Percentiles rank a stretch among this genome's conserved stretches.
Conservation (phyloP, 2,797 vertebrate genomes). For the Cirrhinus molitorella region DNA sequence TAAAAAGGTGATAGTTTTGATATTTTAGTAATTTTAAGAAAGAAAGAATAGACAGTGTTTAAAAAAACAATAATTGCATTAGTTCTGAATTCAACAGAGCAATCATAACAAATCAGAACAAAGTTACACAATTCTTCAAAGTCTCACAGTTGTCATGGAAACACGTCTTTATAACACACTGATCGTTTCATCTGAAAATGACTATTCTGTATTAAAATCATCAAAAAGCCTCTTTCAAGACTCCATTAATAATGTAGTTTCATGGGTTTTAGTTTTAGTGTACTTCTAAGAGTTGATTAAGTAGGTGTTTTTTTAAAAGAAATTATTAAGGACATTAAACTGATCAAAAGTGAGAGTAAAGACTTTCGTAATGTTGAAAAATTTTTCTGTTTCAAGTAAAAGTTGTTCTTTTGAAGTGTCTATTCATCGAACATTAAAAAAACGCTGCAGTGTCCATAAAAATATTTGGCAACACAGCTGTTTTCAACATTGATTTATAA, state of each 20-base stretch:
- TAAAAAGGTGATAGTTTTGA: no score
- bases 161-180: constrained; percentile 61
- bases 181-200: constrained; percentile 17
- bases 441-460: background rate
- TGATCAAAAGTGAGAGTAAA: background rate
- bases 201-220: constrained; percentile 18
- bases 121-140: background rate
- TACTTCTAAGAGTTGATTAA: background rate
- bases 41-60: background rate
- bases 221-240: background rate
- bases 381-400: background rate
- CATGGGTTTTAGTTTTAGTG: background rate
- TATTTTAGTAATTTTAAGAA: background rate
- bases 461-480: background rate
- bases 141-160: constrained; percentile 77
- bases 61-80: background rate
- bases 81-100: background rate
- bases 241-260: background rate
- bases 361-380: background rate
- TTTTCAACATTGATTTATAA: background rate
- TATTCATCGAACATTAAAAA: background rate
- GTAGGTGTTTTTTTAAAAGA: background rate
- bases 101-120: background rate
- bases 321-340: background rate
- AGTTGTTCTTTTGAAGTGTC: background rate